phyloP scores from a whole-genome alignment of 2,888 invertebrate species.

The Philonicus albiceps region DNA sequence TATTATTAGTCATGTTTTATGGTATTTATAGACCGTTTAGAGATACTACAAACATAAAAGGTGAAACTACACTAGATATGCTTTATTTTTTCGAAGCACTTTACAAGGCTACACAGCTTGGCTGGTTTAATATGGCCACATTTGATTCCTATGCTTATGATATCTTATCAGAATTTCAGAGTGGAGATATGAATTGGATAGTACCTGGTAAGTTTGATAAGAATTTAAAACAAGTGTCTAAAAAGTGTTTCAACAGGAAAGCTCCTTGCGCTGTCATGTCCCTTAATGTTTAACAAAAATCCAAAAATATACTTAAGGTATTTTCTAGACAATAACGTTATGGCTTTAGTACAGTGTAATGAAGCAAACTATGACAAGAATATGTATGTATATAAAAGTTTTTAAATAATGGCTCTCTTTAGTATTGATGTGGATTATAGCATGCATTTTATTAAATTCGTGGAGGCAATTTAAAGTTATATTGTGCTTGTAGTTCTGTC shows the following conservation, averaged over 20 bases:
- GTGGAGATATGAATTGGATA: slow-evolving; percentile 92
- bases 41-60: slow-evolving; percentile 59
- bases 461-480: no score
- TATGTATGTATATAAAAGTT: slow-evolving; percentile 64
- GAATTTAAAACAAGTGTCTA: slow-evolving; percentile 54
- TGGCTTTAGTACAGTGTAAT: slow-evolving; percentile 84
- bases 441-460: no score
- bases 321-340: slow-evolving; percentile 81
- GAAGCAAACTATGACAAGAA: slow-evolving; percentile 80
- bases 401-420: neutral
- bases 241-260: slow-evolving; percentile 68
- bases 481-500: no score
- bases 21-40: slow-evolving; percentile 51
- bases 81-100: slow-evolving; percentile 68
- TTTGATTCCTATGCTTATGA: slow-evolving; percentile 87
- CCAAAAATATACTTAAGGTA: slow-evolving; percentile 88
- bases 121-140: slow-evolving; percentile 82
- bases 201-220: slow-evolving; percentile 74
- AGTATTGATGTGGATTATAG: no score
- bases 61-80: slow-evolving; percentile 23
- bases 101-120: slow-evolving; percentile 74
- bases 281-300: slow-evolving; percentile 71
- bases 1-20: neutral
- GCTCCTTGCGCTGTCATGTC: slow-evolving; percentile 88
- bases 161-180: slow-evolving; percentile 80